A percentile compares a stretch with the other conserved stretches of the same genome.
Evolutionary conservation across 2,113 vertebrate species (phyloP).

Genomic region (Macroglossus sobrinus): DNA sequence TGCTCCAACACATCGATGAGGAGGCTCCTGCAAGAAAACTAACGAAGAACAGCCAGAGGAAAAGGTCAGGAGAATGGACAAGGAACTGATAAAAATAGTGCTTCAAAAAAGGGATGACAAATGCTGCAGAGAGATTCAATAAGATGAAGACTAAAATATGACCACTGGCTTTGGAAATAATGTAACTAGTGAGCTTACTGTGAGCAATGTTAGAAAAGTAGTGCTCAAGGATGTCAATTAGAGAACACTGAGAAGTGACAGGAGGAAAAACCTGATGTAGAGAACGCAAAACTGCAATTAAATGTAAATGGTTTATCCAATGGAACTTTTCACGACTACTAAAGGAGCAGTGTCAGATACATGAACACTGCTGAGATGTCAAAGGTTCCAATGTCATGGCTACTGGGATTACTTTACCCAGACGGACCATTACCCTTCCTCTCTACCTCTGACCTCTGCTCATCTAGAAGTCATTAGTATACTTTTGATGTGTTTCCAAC

Average conservation of each 20-base stretch:
- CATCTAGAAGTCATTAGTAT: background rate
- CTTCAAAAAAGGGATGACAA: background rate
- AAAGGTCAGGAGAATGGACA: background rate
- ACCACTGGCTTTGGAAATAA: conserved; percentile 1
- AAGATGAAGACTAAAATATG: background rate
- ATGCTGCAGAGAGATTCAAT: background rate
- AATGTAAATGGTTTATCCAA: background rate
- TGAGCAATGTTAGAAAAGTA: background rate
- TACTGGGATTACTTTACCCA: background rate
- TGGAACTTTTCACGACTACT: background rate
- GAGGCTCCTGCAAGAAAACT: background rate
- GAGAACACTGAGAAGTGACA: background rate
- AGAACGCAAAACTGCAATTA: background rate
- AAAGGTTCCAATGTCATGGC: background rate
- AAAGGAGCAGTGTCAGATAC: background rate
- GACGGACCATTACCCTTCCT: background rate
- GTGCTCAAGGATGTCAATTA: background rate
- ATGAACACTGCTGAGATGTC: background rate
- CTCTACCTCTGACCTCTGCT: background rate
- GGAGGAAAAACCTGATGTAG: background rate
- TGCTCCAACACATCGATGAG: background rate
- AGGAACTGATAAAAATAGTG: background rate
- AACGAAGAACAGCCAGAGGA: background rate
- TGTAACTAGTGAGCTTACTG: background rate
- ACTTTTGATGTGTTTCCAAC: background rate